These are phyloP conservation scores for Cyphomyrmex costatus DNA, from an alignment of 1,140 invertebrate species.

Conservation along the genomic window DNA sequence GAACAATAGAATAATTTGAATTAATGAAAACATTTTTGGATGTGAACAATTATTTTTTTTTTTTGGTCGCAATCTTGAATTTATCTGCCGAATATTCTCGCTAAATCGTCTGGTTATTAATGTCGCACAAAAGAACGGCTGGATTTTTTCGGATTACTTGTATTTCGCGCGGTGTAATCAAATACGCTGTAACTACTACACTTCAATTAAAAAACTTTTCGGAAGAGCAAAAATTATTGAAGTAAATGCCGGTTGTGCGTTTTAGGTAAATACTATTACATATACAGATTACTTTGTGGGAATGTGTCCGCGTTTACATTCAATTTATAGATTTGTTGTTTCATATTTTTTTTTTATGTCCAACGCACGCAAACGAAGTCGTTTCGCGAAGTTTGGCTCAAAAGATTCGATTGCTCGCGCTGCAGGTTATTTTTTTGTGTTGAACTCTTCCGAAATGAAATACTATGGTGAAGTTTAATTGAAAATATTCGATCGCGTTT, in stretches of 20 bases:
- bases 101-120: constrained; percentile 12
- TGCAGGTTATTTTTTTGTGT: constrained; percentile 34
- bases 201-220: constrained; percentile 42
- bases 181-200: not conserved
- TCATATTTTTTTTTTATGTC: constrained; percentile 13
- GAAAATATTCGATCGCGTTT: constrained; percentile 50
- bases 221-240: constrained; percentile 28
- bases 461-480: constrained; percentile 49
- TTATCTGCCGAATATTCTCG: not conserved
- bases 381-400: constrained; percentile 31
- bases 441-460: not conserved
- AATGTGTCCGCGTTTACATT: constrained; percentile 50
- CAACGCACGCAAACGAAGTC: constrained; percentile 21
- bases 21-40: constrained; percentile 16
- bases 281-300: constrained; percentile 13
- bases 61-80: constrained; percentile 14
- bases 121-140: not conserved
- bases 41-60: constrained; percentile 31
- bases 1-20: constrained; percentile 18
- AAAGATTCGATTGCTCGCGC: constrained; percentile 38
- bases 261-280: constrained; percentile 17
- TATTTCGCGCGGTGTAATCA: constrained; percentile 6
- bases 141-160: constrained; percentile 15
- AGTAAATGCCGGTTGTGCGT: not conserved
- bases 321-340: constrained; percentile 5